Conservation (phyloP, 1,140 invertebrate genomes). For the Atta cephalotes region DNA sequence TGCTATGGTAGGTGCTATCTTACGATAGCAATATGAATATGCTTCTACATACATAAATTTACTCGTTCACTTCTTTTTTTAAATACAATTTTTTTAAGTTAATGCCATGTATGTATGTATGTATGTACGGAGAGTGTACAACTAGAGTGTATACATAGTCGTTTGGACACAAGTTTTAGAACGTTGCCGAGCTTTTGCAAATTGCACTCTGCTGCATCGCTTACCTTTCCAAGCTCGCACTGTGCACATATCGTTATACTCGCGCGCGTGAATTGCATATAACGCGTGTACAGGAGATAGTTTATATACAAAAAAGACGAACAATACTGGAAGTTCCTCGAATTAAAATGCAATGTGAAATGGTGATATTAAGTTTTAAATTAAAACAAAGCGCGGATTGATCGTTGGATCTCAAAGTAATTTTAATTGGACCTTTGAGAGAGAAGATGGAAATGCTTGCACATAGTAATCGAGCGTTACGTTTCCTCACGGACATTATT, state of each 20-base stretch:
- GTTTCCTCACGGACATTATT: constrained; percentile 33
- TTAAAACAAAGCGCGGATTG: constrained; percentile 33
- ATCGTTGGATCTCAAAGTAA: constrained; percentile 41
- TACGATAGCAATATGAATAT: neutral
- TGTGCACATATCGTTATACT: constrained; percentile 20
- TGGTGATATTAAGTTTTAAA: constrained; percentile 23
- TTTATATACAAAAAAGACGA: constrained; percentile 35
- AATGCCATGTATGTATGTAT: neutral
- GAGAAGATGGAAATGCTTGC: constrained; percentile 50
- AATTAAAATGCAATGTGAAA: neutral
- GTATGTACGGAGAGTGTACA: neutral
- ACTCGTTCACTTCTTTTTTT: neutral
- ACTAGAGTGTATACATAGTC: neutral
- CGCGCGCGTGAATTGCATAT: neutral
- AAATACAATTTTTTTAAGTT: constrained; percentile 2
- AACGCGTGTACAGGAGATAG: neutral
- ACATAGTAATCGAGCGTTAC: constrained; percentile 43
- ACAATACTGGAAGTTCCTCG: neutral
- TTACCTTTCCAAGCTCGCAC: constrained; percentile 19
- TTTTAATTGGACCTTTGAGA: constrained; percentile 18
- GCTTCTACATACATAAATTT: neutral
- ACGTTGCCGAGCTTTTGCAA: constrained; percentile 38
- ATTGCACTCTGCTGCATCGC: neutral
- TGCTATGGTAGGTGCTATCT: neutral
- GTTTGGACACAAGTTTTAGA: constrained; percentile 16